Evolutionary conservation across 2,888 invertebrate genomes (phyloP).

Genomic region (Drosophila histrio): DNA sequence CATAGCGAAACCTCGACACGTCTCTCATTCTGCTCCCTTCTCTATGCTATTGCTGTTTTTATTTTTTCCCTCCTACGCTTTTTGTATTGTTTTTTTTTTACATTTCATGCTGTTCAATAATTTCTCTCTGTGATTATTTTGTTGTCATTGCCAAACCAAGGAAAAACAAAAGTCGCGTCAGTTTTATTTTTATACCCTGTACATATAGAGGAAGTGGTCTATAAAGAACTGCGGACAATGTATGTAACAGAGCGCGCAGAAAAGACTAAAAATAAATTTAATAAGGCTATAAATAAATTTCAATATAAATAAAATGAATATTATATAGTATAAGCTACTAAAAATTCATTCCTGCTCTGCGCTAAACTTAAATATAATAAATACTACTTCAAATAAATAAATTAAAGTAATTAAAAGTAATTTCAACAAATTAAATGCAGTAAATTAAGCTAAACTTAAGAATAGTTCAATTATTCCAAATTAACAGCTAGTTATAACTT

Average conservation of each 20-base stretch:
- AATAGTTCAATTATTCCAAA: no score
- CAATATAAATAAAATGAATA: no score
- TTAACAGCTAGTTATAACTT: background rate
- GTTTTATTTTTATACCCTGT: constrained; percentile 23
- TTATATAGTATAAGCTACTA: no score
- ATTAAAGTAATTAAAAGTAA: no score
- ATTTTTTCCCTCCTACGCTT: constrained; percentile 2
- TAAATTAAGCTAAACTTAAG: no score
- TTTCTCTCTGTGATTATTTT: constrained; percentile 6
- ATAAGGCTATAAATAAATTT: background rate
- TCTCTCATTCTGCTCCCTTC: background rate
- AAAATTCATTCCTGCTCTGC: no score
- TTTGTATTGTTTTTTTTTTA: background rate
- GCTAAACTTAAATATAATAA: no score
- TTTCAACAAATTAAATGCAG: background rate
- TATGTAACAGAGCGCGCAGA: background rate
- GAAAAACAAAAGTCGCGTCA: background rate
- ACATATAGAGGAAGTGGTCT: background rate
- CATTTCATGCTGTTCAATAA: background rate
- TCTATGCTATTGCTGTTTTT: background rate
- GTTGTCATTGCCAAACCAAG: constrained; percentile 5
- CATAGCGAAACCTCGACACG: background rate
- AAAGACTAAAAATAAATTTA: background rate
- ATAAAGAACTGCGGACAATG: background rate
- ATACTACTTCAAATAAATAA: no score